Conservation (phyloP, 2,113 vertebrate genomes). For the Capreolus pygargus region DNA sequence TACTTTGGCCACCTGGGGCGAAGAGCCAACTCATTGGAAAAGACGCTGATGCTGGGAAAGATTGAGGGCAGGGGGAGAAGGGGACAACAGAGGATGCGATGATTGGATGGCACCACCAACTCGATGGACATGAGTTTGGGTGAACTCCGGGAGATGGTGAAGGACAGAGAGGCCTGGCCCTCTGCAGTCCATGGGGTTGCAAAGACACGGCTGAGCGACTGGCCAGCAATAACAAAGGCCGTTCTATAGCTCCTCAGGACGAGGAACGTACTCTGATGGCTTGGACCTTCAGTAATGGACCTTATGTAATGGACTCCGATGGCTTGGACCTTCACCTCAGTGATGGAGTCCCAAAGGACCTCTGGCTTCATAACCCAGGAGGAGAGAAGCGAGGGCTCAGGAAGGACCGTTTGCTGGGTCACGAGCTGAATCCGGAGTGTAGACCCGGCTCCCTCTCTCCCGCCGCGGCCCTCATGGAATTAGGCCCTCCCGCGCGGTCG, state of each 20-base stretch:
- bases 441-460: neutral
- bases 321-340: neutral
- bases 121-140: neutral
- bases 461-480: neutral
- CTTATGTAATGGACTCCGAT: too few relatives aligned
- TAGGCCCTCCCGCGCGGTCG: too few relatives aligned
- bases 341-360: neutral
- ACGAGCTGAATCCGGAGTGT: fast-evolving
- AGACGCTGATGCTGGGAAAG: neutral
- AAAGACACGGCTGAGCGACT: neutral
- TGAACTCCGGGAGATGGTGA: neutral
- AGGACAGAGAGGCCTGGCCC: neutral
- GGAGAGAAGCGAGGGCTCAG: neutral
- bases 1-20: neutral
- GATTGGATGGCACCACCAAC: neutral
- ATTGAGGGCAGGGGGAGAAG: neutral
- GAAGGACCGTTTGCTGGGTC: neutral
- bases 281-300: too few relatives aligned
- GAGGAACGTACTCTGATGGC: too few relatives aligned
- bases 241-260: neutral
- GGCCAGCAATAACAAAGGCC: neutral
- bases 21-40: neutral
- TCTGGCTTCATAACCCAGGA: neutral
- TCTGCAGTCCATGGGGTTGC: neutral
- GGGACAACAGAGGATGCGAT: neutral